Evolutionary conservation across 2,797 vertebrate genomes (phyloP).

Genomic region (Lithobates sylvaticus): DNA sequence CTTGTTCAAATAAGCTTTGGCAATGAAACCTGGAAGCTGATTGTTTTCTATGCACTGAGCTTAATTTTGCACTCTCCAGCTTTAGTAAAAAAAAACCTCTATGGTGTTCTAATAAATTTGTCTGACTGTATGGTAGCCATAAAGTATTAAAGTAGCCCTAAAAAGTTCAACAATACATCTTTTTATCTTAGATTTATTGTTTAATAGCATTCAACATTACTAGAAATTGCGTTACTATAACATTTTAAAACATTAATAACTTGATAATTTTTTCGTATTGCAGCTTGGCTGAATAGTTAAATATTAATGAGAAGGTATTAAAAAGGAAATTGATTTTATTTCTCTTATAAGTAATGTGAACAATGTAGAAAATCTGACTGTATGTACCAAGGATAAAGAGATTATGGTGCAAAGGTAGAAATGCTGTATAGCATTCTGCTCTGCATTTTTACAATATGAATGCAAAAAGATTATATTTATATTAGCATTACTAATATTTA

Average conservation of each 20-base stretch:
- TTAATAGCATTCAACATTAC: not conserved
- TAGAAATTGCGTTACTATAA: not conserved
- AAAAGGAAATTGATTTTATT: constrained; percentile 9
- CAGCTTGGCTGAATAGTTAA: not conserved
- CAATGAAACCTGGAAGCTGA: too few relatives aligned
- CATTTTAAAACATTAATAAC: not conserved
- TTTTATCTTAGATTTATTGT: too few relatives aligned
- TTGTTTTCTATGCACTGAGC: too few relatives aligned
- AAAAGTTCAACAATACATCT: not conserved
- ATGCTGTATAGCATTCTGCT: not conserved
- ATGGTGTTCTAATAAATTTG: too few relatives aligned
- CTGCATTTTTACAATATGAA: constrained; percentile 10
- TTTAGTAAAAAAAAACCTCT: too few relatives aligned
- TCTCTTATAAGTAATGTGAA: constrained; percentile 8
- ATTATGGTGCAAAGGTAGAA: constrained; percentile 3
- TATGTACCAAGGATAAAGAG: constrained; percentile 3
- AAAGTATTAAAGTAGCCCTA: not conserved
- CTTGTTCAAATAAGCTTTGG: too few relatives aligned
- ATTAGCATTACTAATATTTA: too few relatives aligned
- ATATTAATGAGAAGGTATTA: constrained; percentile 13
- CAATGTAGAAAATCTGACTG: not conserved
- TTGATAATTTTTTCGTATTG: not conserved
- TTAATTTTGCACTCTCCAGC: too few relatives aligned
- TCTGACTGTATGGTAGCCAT: too few relatives aligned
- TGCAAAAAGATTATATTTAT: not conserved